Evolutionary conservation across 2,113 vertebrate species (phyloP), one percentile per base, ranked within the genome.

Genomic region (Pitta sordida): DNA sequence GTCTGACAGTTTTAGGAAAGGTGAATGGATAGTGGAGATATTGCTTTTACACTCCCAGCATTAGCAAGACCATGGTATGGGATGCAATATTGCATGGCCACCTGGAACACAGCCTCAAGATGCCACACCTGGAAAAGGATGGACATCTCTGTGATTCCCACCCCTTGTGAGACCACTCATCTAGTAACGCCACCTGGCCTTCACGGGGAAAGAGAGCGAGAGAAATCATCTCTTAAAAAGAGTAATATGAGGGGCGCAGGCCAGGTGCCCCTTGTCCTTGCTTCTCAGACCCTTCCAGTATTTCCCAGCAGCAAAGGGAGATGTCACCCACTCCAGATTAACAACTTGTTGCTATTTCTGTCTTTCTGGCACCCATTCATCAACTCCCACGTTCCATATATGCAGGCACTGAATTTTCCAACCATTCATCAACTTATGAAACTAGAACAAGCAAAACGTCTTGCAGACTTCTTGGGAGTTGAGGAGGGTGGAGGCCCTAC

Each of bases 51-150:
- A n/a, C 4, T 30, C 36, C 8, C 1, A 7, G 44, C 4, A 10
- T 11, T 24, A 58, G 27, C 3, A 7, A 53, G 41, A n/a, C 30
- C 0, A 0, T 41, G 46, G 22, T 52, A 18, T 1, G 4, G 41
- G 15, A 18, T 63, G n/a, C 5, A 5, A 55, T 60, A n/a, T 36
- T 21, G 62, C 20, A 11, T 0, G 5, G 36, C 19, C 16, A 26
- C 14, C 15, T 1, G 0, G 44, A 55, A 17, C 29, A n/a, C 55
- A 86, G 51, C 11, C n/a, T 44, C 3, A 1, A n/a, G 39, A 48
- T 49, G 27, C 58, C 39, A 68, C 15, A 1, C 29, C 55, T 1
- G 1, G 34, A 49, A 74, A 74, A 64, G 4, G 41, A 46, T 34
- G 48, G n/a, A 30, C 12, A 20, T 53, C 9, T 39, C 56, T 29